A percentile compares a stretch with the other conserved stretches of the same genome.
Conservation (phyloP, 2,797 vertebrate species). For the Phrynocephalus vlangalii region DNA sequence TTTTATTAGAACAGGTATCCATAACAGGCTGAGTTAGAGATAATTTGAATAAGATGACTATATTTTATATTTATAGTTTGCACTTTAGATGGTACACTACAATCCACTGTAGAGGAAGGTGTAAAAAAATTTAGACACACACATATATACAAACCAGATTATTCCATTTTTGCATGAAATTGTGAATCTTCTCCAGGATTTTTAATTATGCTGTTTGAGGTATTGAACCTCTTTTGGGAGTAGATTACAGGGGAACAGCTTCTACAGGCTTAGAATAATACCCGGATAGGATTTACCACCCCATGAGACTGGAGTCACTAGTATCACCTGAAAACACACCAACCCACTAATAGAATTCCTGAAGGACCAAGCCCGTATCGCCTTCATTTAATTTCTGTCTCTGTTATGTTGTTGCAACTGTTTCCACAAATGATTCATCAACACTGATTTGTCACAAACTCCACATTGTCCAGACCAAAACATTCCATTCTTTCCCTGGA, state of each 20-base stretch:
- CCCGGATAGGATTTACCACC: too few species aligned
- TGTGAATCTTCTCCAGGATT: background rate
- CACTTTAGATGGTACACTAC: too few species aligned
- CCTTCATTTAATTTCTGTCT: background rate
- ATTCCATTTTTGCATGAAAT: background rate
- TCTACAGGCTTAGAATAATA: too few species aligned
- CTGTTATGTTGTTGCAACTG: background rate
- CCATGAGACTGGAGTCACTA: too few species aligned
- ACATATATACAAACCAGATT: too few species aligned
- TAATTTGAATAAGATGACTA: too few species aligned
- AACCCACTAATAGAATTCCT: background rate
- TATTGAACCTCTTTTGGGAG: background rate
- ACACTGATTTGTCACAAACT: background rate
- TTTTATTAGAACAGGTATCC: background rate
- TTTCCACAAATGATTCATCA: background rate
- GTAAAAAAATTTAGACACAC: too few species aligned
- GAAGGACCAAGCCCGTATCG: background rate
- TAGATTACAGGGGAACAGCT: too few species aligned
- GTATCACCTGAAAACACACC: too few species aligned
- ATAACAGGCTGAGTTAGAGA: background rate
- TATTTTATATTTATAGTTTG: too few species aligned
- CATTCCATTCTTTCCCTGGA: background rate
- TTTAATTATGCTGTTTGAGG: background rate
- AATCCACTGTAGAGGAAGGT: too few species aligned
- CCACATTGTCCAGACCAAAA: background rate